A percentile compares a stretch with the other conserved stretches of the same genome.
phyloP scores from a whole-genome alignment of 92 coral and sea anemone species.

The Porites divaricata region DNA sequence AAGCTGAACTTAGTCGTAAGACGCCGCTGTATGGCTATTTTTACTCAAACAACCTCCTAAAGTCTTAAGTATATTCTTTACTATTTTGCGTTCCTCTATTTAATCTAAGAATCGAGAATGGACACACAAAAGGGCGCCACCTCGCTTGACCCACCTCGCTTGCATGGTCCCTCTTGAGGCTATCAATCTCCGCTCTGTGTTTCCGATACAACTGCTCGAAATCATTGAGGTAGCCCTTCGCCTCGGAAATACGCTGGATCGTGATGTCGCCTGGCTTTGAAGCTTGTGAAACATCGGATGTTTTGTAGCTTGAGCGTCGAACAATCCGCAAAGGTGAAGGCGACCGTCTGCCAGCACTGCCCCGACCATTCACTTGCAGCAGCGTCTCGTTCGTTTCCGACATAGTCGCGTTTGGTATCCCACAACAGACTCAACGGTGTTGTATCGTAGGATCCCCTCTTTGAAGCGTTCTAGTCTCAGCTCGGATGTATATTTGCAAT shows the following conservation, averaged over 20 bases:
- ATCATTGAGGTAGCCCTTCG: conserved; percentile 93
- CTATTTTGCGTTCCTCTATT: background rate
- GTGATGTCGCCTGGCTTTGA: conserved; percentile 70
- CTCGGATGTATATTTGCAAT: background rate
- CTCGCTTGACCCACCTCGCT: conserved; percentile 74
- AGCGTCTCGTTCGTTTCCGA: conserved; percentile 44
- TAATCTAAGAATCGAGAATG: background rate
- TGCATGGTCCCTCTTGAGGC: conserved; percentile 82
- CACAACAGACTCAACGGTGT: conserved; percentile 4
- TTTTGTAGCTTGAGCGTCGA: conserved; percentile 55
- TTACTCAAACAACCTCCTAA: no score
- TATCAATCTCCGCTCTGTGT: conserved; percentile 83
- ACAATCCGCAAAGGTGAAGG: conserved; percentile 16
- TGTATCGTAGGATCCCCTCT: background rate
- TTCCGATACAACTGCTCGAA: conserved; percentile 91
- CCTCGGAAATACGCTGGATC: conserved; percentile 92
- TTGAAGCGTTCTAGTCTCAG: background rate
- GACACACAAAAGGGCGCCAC: background rate
- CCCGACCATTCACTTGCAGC: background rate
- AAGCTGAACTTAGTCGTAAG: no score
- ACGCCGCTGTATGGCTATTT: no score
- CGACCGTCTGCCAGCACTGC: conserved; percentile 1
- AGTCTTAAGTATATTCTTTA: no score
- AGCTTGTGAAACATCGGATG: conserved; percentile 31
- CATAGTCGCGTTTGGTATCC: conserved; percentile 8